Evolutionary conservation across 2,113 vertebrate genomes (phyloP).

Genomic region (Anhinga rufa): DNA sequence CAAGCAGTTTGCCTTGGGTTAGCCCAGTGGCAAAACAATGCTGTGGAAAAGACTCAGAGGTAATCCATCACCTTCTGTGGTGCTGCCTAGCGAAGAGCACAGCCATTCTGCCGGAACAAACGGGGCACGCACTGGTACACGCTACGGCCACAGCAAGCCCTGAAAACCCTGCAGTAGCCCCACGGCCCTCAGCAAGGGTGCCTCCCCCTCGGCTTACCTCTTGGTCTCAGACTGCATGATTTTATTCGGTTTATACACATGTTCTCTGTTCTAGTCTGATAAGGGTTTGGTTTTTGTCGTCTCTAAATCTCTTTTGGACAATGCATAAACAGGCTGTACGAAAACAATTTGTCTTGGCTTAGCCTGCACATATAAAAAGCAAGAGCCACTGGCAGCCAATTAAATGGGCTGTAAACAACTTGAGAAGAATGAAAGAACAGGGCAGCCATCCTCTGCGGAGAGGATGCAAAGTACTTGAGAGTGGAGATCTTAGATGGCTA

Average conservation of each 20-base stretch:
- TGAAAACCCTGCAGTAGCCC: background rate
- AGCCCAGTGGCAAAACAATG: background rate
- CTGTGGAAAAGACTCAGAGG: background rate
- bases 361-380: background rate
- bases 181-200: background rate
- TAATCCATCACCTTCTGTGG: background rate
- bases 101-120: background rate
- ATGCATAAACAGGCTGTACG: background rate
- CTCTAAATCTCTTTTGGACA: background rate
- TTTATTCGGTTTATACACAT: rapidly evolving
- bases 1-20: background rate
- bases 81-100: background rate
- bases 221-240: background rate
- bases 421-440: background rate
- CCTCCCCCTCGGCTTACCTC: no score
- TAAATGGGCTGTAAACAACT: background rate
- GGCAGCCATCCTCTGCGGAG: background rate
- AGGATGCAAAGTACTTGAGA: background rate
- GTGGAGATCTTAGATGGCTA: no score
- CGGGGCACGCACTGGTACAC: rapidly evolving
- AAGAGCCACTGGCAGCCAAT: background rate
- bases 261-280: background rate
- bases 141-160: background rate
- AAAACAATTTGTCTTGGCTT: background rate
- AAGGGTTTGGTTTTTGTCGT: background rate